These are phyloP conservation scores for Prorops nasuta DNA, from an alignment of 1,140 invertebrate species.

Conservation along the genomic window DNA sequence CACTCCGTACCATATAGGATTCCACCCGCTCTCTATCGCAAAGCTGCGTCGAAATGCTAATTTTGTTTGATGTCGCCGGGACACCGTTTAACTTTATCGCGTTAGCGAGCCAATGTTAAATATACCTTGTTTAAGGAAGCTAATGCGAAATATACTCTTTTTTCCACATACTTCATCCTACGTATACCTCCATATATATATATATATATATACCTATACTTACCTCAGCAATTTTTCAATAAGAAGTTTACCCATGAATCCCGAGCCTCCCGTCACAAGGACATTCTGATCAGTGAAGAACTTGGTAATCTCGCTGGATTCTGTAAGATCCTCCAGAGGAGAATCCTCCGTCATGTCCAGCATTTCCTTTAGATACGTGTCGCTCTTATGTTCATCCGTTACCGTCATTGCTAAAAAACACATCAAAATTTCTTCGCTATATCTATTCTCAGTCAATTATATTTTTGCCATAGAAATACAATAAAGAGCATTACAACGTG, in stretches of 20 bases:
- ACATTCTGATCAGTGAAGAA: slow-evolving; percentile 42
- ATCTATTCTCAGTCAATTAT: not conserved
- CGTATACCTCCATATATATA: too few relatives aligned
- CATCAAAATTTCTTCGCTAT: slow-evolving; percentile 1
- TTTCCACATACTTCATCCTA: too few relatives aligned
- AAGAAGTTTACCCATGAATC: slow-evolving; percentile 69
- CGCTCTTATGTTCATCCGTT: slow-evolving; percentile 5
- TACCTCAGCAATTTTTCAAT: slow-evolving; percentile 65
- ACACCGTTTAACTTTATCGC: too few relatives aligned
- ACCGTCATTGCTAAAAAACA: not conserved
- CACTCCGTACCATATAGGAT: too few relatives aligned
- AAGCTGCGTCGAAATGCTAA: too few relatives aligned
- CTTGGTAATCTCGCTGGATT: slow-evolving; percentile 34
- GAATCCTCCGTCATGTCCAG: slow-evolving; percentile 20
- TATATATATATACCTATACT: too few relatives aligned
- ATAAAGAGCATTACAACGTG: too few relatives aligned
- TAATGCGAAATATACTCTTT: too few relatives aligned
- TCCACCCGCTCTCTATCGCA: too few relatives aligned
- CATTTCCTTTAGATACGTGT: slow-evolving; percentile 21
- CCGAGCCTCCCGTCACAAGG: slow-evolving; percentile 61
- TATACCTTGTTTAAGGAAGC: too few relatives aligned
- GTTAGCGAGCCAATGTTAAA: too few relatives aligned
- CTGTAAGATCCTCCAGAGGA: slow-evolving; percentile 1
- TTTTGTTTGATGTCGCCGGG: too few relatives aligned
- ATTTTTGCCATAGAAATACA: not conserved